Evolutionary conservation across 2,797 vertebrate genomes (phyloP), one percentile per base, ranked within the genome.

Genomic region (Semotilus atromaculatus): DNA sequence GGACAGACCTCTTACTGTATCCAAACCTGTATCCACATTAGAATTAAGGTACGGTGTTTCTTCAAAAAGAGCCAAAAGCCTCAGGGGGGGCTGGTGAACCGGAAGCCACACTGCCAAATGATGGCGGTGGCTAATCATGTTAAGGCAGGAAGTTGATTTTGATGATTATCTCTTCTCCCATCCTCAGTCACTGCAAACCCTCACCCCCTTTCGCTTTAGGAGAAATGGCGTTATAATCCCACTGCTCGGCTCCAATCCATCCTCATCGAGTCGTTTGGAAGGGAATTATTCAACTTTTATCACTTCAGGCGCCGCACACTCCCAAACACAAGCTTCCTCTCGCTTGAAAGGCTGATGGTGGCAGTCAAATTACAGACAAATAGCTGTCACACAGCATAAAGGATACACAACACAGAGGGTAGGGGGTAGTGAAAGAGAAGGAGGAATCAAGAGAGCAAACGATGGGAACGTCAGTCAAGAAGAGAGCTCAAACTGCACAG

Each of bases 61-160:
- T 34, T 31, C 2, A 23, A 43, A 23, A 43, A 86, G 26, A 51
- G 19, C 19, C 75, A 58, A 6, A 67, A 80, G 45, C 51, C 29
- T 26, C 66, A 83, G 79, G 79, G 77, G 77, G 81, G 88, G 90
- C 88, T 91, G 88, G 92, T 92, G 90, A 92, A 93, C 90, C 90
- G 90, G 91, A 93, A 92, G 91, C 90, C 80, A 87, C 89, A 90
- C 87, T 91, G 92, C 91, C 93, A 87, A 84, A 86, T 90, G 91
- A 90, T 80, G 70, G 76, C 64, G 36, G 92, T 91, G 89, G 89
- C 90, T 93, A 95, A 95, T 95, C 93, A 91, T 92, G 93, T 95
- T 93, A 92, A 91, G 92, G 90, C 90, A 91, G 92, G 93, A 95
- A 88, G 86, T 66, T 82, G 80, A 75, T 80, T 83, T 85, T 70